Conservation (phyloP, 2,113 vertebrate genomes). For the Phalacrocorax carbo region DNA sequence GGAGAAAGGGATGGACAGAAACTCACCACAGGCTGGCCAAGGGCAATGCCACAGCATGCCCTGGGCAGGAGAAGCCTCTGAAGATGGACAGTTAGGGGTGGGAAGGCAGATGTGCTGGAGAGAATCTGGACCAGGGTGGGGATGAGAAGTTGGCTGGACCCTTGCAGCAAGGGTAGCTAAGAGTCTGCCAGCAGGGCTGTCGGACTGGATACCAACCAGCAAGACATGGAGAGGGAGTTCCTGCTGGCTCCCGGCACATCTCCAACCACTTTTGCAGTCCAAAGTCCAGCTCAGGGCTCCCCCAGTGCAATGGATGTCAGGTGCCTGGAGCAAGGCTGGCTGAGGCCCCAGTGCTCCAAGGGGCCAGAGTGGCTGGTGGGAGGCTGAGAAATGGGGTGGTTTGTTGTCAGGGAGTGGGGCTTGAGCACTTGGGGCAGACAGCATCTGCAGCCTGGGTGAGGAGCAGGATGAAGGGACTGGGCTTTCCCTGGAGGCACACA, state of each 20-base stretch:
- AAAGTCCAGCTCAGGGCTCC: background rate
- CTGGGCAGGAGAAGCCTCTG: background rate
- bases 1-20: background rate
- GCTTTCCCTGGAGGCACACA: background rate
- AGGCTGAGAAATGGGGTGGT: fast-evolving
- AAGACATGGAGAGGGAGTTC: fast-evolving
- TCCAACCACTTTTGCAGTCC: fast-evolving
- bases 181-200: background rate
- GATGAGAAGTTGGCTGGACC: fast-evolving
- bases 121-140: background rate
- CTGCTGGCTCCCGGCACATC: fast-evolving
- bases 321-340: background rate
- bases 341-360: too few species aligned
- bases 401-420: background rate
- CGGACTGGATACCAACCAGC: fast-evolving
- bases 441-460: background rate
- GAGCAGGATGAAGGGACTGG: background rate
- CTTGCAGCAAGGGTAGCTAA: background rate
- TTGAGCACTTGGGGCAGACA: background rate
- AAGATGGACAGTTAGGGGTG: too few species aligned
- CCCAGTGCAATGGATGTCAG: fast-evolving
- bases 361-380: background rate
- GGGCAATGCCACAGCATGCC: fast-evolving
- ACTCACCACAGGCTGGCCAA: background rate
- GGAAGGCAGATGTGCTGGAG: background rate